Evolutionary conservation across 2,888 invertebrate genomes (phyloP).

Genomic region (Pharmacophagus antenor): DNA sequence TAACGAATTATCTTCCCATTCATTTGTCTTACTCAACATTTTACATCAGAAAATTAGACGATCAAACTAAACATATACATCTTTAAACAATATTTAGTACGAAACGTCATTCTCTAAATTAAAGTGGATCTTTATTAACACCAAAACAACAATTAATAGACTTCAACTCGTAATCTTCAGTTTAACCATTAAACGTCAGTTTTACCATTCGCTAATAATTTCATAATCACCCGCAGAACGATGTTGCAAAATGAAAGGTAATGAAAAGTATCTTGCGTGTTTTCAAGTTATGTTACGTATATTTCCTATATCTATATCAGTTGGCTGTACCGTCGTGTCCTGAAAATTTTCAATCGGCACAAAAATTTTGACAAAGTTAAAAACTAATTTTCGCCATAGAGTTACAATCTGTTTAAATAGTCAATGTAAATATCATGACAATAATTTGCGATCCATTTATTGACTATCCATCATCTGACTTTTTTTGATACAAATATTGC

Average conservation of each 20-base stretch:
- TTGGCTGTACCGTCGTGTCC: background rate
- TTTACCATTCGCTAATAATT: background rate
- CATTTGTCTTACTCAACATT: background rate
- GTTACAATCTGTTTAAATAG: background rate
- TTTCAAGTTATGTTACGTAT: background rate
- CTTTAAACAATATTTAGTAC: no score
- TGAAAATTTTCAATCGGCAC: background rate
- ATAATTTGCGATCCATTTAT: background rate
- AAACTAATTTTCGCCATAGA: background rate
- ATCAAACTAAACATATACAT: no score
- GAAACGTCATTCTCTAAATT: no score
- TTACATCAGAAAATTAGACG: background rate
- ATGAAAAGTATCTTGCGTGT: no score
- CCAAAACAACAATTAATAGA: no score
- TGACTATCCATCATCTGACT: background rate
- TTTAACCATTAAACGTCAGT: background rate
- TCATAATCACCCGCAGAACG: background rate
- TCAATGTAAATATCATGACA: background rate
- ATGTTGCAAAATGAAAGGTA: background rate
- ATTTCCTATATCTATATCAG: background rate
- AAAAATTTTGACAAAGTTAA: background rate
- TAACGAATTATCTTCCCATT: slow-evolving; percentile 1
- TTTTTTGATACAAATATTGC: background rate
- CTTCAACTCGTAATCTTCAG: background rate
- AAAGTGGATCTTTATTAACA: no score